Conservation (phyloP, 2,797 vertebrate genomes). For the Pogoniulus pusillus region DNA sequence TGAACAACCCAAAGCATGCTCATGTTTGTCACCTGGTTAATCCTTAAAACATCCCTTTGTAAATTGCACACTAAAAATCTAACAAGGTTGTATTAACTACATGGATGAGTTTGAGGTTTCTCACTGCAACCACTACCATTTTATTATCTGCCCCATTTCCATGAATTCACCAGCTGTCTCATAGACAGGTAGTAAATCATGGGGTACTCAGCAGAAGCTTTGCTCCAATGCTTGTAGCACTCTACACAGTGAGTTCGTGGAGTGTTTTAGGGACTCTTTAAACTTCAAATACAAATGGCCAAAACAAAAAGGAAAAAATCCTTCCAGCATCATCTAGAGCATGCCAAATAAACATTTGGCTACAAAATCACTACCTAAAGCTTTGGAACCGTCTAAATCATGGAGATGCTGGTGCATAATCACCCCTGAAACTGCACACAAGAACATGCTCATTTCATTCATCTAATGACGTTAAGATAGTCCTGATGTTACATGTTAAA, state of each 20-base stretch:
- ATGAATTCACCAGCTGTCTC: not conserved
- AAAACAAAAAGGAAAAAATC: not conserved
- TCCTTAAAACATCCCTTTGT: not conserved
- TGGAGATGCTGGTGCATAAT: not conserved
- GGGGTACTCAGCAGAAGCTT: not conserved
- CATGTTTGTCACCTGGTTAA: not conserved
- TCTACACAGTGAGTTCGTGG: not conserved
- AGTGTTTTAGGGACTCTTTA: not conserved
- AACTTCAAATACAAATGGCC: not conserved
- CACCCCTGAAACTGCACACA: not conserved
- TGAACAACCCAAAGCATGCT: not conserved
- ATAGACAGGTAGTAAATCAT: not conserved
- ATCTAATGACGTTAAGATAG: not conserved
- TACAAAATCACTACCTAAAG: not conserved
- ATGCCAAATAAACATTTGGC: not conserved
- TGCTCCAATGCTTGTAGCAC: not conserved
- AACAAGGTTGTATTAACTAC: not conserved
- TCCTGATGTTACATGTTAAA: not conserved
- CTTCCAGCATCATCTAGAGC: not conserved
- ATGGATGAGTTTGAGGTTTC: not conserved
- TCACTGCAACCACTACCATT: not conserved
- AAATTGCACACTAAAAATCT: not conserved
- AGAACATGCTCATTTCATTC: not conserved
- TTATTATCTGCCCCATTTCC: not conserved
- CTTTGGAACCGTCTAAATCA: not conserved